phyloP scores from a whole-genome alignment of 2,113 vertebrate species.

The Xerus inauris region DNA sequence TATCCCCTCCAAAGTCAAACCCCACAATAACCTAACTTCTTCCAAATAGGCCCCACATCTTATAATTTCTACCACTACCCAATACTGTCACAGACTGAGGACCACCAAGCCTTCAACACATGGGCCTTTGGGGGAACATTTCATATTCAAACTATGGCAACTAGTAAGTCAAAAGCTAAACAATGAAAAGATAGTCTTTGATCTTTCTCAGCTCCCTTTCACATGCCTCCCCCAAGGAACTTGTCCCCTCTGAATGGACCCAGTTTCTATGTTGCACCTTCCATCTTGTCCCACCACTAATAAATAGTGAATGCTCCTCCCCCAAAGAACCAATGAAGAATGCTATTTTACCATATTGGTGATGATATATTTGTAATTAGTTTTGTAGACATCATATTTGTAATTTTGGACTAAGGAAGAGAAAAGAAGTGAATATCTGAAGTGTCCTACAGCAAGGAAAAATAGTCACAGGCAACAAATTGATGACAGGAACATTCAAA shows the following conservation, averaged over 20 bases:
- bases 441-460: not conserved
- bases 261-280: not conserved
- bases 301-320: not conserved
- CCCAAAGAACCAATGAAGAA: not conserved
- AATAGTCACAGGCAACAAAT: not conserved
- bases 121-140: not conserved
- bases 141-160: not conserved
- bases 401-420: not conserved
- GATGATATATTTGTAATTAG: not conserved
- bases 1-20: not conserved
- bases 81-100: not conserved
- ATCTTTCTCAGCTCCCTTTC: not conserved
- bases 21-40: not conserved
- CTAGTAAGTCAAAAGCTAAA: not conserved
- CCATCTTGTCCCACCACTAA: not conserved
- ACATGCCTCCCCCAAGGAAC: not conserved
- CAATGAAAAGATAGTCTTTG: not conserved
- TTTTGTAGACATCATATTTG: not conserved
- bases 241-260: not conserved
- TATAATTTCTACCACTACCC: not conserved
- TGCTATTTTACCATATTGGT: not conserved
- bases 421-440: not conserved
- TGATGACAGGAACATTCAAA: not conserved
- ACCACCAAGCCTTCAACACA: fast-evolving
- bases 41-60: not conserved